Evolutionary conservation across 2,113 vertebrate genomes (phyloP).

Genomic region (Alouatta palliata): DNA sequence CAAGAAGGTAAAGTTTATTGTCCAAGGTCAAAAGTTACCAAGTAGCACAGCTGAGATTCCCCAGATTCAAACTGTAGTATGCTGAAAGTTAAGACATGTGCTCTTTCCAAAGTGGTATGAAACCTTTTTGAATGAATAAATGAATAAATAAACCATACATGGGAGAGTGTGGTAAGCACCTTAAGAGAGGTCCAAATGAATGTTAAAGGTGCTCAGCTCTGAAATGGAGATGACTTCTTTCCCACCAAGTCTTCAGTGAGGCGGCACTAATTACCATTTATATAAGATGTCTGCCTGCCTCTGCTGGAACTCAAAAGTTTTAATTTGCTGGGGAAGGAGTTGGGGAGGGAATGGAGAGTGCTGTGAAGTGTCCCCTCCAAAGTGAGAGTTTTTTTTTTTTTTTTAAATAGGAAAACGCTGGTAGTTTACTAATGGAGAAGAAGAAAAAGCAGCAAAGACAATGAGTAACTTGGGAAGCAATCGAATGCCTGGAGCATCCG

Average conservation of each 20-base stretch:
- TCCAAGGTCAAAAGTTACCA: background rate
- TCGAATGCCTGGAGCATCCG: background rate
- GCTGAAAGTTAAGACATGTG: background rate
- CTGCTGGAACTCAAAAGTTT: constrained; percentile 16
- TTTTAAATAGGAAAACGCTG: constrained; percentile 25
- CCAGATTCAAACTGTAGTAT: background rate
- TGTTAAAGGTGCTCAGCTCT: background rate
- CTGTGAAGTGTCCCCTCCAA: constrained; percentile 41
- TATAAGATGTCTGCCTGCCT: constrained; percentile 21
- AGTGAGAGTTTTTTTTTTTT: constrained; percentile 25
- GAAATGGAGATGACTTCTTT: background rate
- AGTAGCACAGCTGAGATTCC: background rate
- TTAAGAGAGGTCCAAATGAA: background rate
- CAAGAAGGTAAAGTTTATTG: background rate
- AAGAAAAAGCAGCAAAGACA: background rate
- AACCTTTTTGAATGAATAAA: background rate
- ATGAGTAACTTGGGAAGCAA: background rate
- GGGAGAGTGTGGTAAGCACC: background rate
- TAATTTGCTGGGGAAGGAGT: constrained; percentile 49
- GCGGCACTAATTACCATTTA: constrained; percentile 57
- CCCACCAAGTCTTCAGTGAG: background rate
- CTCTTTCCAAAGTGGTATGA: background rate
- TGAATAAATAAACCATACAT: background rate
- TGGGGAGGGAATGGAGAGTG: background rate
- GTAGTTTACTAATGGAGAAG: background rate